Conservation (phyloP, 2,797 vertebrate genomes). For the Artibeus jamaicensis region DNA sequence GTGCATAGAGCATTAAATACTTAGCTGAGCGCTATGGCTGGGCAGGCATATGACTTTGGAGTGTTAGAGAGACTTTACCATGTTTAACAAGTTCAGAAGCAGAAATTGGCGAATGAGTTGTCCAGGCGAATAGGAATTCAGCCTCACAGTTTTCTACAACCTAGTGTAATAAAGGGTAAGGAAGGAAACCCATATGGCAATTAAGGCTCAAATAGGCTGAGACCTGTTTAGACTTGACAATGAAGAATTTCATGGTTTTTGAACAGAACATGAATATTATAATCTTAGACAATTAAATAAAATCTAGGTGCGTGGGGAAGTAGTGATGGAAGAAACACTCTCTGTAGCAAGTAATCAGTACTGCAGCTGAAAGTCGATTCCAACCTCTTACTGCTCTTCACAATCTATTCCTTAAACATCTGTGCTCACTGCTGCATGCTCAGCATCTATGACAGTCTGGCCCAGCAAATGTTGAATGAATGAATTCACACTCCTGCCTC, state of each 20-base stretch:
- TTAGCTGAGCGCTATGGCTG: background rate
- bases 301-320: background rate
- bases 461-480: background rate
- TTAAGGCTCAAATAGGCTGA: background rate
- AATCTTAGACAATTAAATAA: background rate
- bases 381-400: background rate
- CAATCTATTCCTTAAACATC: background rate
- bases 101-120: background rate
- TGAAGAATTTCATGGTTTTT: background rate
- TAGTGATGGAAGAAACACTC: background rate
- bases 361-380: background rate
- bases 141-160: background rate
- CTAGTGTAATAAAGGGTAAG: background rate
- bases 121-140: background rate
- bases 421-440: background rate
- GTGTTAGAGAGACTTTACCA: background rate
- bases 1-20: background rate
- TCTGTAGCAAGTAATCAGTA: background rate
- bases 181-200: background rate
- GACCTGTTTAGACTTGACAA: background rate
- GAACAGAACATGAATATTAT: background rate
- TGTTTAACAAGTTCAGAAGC: background rate
- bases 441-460: background rate
- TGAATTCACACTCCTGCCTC: background rate
- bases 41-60: background rate